phyloP scores from a whole-genome alignment of 2,797 vertebrate genomes.

The Loriculus beryllinus region DNA sequence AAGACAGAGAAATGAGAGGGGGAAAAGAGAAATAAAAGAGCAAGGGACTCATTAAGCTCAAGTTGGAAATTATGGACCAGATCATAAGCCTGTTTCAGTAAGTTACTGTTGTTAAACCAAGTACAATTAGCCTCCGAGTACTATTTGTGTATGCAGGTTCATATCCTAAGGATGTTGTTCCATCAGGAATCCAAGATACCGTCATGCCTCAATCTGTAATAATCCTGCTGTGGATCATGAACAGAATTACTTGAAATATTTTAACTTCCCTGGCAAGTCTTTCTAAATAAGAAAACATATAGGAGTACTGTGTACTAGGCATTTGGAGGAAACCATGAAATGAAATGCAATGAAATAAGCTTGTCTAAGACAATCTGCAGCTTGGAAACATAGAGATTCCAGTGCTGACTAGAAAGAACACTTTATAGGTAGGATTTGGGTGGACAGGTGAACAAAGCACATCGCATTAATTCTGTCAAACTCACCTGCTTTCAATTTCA shows the following conservation, averaged over 20 bases:
- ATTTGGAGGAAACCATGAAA: conserved; percentile 27
- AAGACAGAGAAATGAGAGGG: not conserved
- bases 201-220: not conserved
- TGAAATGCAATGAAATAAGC: conserved; percentile 44
- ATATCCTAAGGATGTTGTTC: not conserved
- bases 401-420: not conserved
- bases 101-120: not conserved
- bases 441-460: not conserved
- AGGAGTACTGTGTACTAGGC: not conserved
- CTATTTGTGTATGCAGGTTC: not conserved
- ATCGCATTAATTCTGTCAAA: not conserved
- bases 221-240: conserved; percentile 14
- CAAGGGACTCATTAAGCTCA: not conserved
- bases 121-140: not conserved
- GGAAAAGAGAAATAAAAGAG: not conserved
- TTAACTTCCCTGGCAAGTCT: conserved; percentile 21
- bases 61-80: not conserved
- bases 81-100: not conserved
- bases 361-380: conserved; percentile 26
- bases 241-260: conserved; percentile 41
- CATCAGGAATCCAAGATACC: not conserved
- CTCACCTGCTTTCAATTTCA: not conserved
- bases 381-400: conserved; percentile 38
- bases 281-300: conserved; percentile 43
- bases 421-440: conserved; percentile 41